Percentiles rank a stretch among this genome's conserved stretches.
phyloP scores from a whole-genome alignment of 2,797 vertebrate genomes.

The Yasuhikotakia modesta region DNA sequence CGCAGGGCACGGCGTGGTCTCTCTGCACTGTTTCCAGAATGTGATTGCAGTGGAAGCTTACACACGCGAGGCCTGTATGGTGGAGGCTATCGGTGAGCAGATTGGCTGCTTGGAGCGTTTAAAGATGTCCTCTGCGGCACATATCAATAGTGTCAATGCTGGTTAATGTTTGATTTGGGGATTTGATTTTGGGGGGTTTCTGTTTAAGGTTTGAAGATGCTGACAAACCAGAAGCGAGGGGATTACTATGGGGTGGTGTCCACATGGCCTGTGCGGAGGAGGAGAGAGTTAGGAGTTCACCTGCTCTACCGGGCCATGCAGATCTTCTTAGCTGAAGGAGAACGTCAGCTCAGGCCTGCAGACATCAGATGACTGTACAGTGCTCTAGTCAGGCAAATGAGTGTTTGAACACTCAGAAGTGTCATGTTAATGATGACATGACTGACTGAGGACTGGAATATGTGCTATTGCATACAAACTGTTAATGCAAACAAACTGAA shows the following conservation, averaged over 20 bases:
- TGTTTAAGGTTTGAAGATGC: conserved; percentile 80
- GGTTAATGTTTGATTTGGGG: neutral
- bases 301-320: conserved; percentile 84
- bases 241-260: conserved; percentile 84
- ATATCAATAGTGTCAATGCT: neutral
- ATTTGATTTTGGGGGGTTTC: too few relatives aligned
- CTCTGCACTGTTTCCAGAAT: conserved; percentile 91
- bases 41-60: conserved; percentile 87
- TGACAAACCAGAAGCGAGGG: conserved; percentile 89
- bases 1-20: conserved; percentile 80
- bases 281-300: conserved; percentile 80
- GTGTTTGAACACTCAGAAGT: too few relatives aligned
- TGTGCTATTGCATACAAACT: too few relatives aligned
- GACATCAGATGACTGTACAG: conserved; percentile 72
- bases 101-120: neutral
- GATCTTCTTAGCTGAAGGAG: conserved; percentile 90
- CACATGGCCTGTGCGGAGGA: conserved; percentile 75
- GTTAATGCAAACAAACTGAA: too few relatives aligned
- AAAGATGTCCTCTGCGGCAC: neutral
- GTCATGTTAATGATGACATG: too few relatives aligned
- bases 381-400: too few relatives aligned
- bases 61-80: conserved; percentile 87
- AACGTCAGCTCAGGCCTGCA: conserved; percentile 83
- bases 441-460: too few relatives aligned
- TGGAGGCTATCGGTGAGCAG: conserved; percentile 87